Base-by-base conservation (phyloP, 2,888 invertebrate species). In the Phaonia tiefii region DNA sequence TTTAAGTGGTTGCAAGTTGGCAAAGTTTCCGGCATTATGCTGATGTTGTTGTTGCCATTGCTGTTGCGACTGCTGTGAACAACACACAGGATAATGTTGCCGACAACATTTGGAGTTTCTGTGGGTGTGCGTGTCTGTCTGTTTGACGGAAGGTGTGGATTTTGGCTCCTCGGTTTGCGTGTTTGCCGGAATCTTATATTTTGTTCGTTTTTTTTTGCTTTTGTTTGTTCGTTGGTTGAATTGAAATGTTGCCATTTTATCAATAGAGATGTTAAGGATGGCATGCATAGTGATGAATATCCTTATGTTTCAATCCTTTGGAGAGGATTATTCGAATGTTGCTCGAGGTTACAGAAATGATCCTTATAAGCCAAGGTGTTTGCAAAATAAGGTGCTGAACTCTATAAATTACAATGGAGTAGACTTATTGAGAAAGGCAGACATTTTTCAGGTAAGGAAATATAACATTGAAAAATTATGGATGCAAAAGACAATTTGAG, bases 1-100 rank as follows among this genome's bases (percentile, higher is more conserved):
- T 75, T 81, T 81, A 81, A 78, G 81, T 81, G 81, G 80, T 77
- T 81, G 75, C 69, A 78, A 77, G 81, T 78, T 78, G 75, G 67
- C 67, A 69, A 69, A 20, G 54, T 54, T 54, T 20, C 22, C 37
- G 63, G 44, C 56, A 39, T 42, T 20, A 15, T 25, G 54, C n/a
- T n/a, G n/a, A n/a, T n/a, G n/a, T n/a, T n/a, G n/a, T n/a, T 31
- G 31, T 31, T 22, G n/a, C 17, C 13, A 26, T 58, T 73, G 54
- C 22, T 13, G 31, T 15, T 31, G 39, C 13, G 39, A 22, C 11
- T 13, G 3, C 15, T 58, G 58, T 3, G 15, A 15, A 37, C n/a
- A 31, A 26, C 15, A 39, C 1, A 20, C 20, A 7, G 3, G 37
- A 39, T 31, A 17, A 54, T 51, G 51, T 51, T 69, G 39, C 51